Conservation (phyloP, 1,140 invertebrate species). For the Drosophila pruinosa region DNA sequence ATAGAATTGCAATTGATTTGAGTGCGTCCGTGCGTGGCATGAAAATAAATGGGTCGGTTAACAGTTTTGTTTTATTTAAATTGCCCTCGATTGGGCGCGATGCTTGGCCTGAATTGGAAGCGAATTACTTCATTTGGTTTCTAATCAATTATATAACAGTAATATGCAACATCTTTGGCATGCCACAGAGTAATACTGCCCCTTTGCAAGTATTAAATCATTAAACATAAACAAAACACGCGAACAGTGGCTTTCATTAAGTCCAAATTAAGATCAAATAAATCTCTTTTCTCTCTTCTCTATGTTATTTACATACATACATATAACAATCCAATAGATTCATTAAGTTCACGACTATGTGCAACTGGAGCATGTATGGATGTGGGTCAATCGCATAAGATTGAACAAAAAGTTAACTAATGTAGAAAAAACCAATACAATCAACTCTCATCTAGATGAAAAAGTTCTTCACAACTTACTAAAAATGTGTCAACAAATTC, state of each 20-base stretch:
- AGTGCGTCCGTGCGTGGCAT: conserved; percentile 50
- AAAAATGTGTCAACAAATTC: conserved; percentile 21
- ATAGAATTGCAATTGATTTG: conserved; percentile 50
- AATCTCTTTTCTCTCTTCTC: not conserved
- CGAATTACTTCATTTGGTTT: conserved; percentile 20
- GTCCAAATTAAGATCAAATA: not conserved
- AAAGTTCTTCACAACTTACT: conserved; percentile 1
- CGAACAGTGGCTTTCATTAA: not conserved
- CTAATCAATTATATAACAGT: conserved; percentile 6
- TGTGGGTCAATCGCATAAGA: conserved; percentile 52
- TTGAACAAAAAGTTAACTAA: conserved; percentile 39
- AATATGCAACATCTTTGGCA: conserved; percentile 21
- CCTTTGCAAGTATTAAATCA: not conserved
- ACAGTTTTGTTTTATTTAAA: conserved; percentile 23
- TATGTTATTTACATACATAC: not conserved
- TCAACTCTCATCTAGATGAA: conserved; percentile 1
- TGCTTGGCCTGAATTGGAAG: conserved; percentile 13
- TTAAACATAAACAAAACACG: conserved; percentile 10
- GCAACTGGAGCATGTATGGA: conserved; percentile 5
- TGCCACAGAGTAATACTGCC: not conserved
- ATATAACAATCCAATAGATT: not conserved
- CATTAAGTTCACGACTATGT: conserved; percentile 10
- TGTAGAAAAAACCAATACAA: conserved; percentile 13
- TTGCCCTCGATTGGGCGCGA: conserved; percentile 16
- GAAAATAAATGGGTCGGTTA: conserved; percentile 54